Percentiles rank a stretch among this genome's conserved stretches.
Conservation (phyloP, 2,797 vertebrate genomes). For the Gobio occitaniae region DNA sequence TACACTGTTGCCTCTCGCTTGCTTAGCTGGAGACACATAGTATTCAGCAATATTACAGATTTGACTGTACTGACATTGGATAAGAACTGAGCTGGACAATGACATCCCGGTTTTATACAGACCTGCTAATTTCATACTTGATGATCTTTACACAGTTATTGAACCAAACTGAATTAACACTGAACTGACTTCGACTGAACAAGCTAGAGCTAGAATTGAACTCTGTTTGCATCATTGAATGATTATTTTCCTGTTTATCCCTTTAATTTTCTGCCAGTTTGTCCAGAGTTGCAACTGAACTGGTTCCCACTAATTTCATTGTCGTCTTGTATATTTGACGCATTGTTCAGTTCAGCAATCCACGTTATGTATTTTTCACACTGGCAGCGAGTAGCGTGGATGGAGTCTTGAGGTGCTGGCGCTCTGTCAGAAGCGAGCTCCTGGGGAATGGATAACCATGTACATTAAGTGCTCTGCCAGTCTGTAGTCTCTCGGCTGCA, state of each 20-base stretch:
- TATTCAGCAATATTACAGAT: too few relatives aligned
- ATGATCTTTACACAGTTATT: too few relatives aligned
- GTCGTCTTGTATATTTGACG: neutral
- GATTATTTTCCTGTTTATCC: neutral
- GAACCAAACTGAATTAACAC: neutral
- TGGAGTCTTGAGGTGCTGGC: conserved; percentile 12
- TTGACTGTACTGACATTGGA: too few relatives aligned
- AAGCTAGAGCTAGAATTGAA: neutral
- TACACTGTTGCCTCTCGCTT: neutral
- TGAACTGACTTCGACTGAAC: neutral
- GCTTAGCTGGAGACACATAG: too few relatives aligned
- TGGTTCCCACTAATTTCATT: neutral
- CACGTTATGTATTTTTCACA: conserved; percentile 3
- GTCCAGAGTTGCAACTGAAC: neutral
- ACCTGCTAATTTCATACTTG: neutral
- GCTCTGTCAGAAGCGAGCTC: conserved; percentile 37
- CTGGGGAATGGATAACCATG: conserved; percentile 43
- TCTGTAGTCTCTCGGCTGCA: conserved; percentile 70
- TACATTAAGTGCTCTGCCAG: conserved; percentile 64
- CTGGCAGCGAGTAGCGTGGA: conserved; percentile 20
- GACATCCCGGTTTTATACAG: too few relatives aligned
- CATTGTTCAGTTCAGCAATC: neutral
- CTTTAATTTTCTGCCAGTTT: neutral
- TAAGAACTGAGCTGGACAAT: too few relatives aligned
- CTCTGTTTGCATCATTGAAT: neutral